Evolutionary conservation across 2,888 invertebrate genomes (phyloP).

Genomic region (Parnassius apollo): DNA sequence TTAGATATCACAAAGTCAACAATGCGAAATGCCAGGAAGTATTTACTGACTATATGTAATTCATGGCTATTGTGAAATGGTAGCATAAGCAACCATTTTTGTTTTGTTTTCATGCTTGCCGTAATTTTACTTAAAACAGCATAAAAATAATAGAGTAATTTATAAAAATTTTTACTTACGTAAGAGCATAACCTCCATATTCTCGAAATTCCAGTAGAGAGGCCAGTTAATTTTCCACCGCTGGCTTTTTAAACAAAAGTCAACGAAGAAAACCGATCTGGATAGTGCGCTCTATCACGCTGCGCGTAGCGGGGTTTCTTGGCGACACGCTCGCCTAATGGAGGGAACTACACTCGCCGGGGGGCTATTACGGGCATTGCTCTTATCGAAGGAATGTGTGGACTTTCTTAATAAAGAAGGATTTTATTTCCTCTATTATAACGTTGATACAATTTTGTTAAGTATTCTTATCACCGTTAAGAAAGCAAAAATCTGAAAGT

Average conservation of each 20-base stretch:
- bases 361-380: constrained; percentile 59
- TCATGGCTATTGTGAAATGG: too few species aligned
- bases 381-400: constrained; percentile 61
- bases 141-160: neutral
- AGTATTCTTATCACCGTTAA: neutral
- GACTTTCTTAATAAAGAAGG: constrained; percentile 59
- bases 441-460: constrained; percentile 18
- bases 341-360: constrained; percentile 57
- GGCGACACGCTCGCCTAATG: constrained; percentile 67
- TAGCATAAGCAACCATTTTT: too few species aligned
- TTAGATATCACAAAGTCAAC: too few species aligned
- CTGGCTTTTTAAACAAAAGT: constrained; percentile 40
- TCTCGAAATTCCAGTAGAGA: constrained; percentile 7
- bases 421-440: constrained; percentile 44
- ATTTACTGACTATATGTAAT: too few species aligned
- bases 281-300: constrained; percentile 52
- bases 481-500: too few species aligned
- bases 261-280: constrained; percentile 42
- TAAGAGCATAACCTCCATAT: neutral
- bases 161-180: neutral
- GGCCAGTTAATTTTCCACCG: constrained; percentile 32
- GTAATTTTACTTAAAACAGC: too few species aligned
- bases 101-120: too few species aligned
- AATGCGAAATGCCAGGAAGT: too few species aligned
- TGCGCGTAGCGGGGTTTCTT: constrained; percentile 61